Base-by-base conservation (phyloP, 2,797 vertebrate species). In the Enteromius trimaculatus region DNA sequence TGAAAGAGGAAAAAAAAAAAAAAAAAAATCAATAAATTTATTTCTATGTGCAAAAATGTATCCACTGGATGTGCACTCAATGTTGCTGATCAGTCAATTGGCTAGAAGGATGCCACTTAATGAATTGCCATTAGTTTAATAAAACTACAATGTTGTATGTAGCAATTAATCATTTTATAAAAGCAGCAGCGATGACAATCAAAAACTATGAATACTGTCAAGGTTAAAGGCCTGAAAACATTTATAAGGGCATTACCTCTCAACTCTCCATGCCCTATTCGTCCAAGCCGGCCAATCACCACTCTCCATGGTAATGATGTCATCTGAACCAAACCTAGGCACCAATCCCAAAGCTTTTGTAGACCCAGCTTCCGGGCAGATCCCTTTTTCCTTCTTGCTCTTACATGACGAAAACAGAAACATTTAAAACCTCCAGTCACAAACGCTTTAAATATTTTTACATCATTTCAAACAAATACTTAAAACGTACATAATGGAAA, bases 311-410 rank as follows among this genome's bases (percentile, higher is more conserved):
- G 98, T 85, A 99, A 91, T 13, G 98, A 99, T 87, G 98, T 99
- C 97, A 98, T 98, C 89, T 99, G 98, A 85, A 99, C 96, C 55
- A 99, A 94, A 42, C 98, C 97, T 90, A 99, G 69, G 91, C 98
- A 99, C 98, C 98, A 99, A 80, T 99, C 98, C 98, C 98, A 99
- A 79, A 99, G 95, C 89, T 99, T 99, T 92, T 99, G 97, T 64
- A 99, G 93, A 87, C 98, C 98, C 68, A 97, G 93, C 68, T 97
- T 94, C 84, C 98, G 95, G 26, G 97, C 97, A 29, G 98, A 98
- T 19, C 97, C 97, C 89, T 97, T 99, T 98, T 98, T 98, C 95
- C 98, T 96, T 87, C 98, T 95, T 85, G 98, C 97, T 90, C 98
- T 99, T 77, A 26, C 21, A 37, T 53, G 6, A 34, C 7, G 84